These are phyloP conservation scores for Drosophila miranda DNA, from an alignment of 1,140 invertebrate species.

Conservation along the genomic window DNA sequence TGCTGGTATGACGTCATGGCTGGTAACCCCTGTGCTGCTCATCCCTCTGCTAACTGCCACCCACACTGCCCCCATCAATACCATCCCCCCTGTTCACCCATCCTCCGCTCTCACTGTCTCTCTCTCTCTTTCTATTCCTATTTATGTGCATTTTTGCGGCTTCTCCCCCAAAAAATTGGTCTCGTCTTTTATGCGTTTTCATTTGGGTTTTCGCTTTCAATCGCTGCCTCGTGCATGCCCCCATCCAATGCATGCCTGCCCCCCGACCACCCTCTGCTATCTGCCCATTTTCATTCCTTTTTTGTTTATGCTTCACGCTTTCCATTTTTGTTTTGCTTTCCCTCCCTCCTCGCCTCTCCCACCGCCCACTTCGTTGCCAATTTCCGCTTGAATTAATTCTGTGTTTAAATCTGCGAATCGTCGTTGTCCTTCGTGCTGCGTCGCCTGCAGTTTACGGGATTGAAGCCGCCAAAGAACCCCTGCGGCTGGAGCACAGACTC, in stretches of 20 bases:
- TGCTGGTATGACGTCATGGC: constrained; percentile 60
- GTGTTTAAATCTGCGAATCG: constrained; percentile 72
- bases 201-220: constrained; percentile 70
- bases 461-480: constrained; percentile 63
- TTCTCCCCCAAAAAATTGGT: constrained; percentile 26
- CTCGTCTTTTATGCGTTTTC: constrained; percentile 51
- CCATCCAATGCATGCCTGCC: not conserved
- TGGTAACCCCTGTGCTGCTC: constrained; percentile 27
- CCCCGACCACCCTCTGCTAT: not conserved
- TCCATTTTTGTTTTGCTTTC: constrained; percentile 66
- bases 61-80: no score
- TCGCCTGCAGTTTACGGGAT: constrained; percentile 59
- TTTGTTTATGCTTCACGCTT: constrained; percentile 78
- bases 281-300: constrained; percentile 24
- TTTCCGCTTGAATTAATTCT: constrained; percentile 79
- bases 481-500: constrained; percentile 43
- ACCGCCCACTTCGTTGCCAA: constrained; percentile 50
- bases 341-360: constrained; percentile 6
- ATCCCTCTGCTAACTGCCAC: not conserved
- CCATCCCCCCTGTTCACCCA: not conserved
- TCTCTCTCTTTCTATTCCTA: constrained; percentile 47
- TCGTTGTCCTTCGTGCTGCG: constrained; percentile 18
- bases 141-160: constrained; percentile 79
- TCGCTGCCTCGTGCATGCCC: not conserved
- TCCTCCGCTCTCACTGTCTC: not conserved